Conservation (phyloP, 2,113 vertebrate genomes). For the Proteles cristata region DNA sequence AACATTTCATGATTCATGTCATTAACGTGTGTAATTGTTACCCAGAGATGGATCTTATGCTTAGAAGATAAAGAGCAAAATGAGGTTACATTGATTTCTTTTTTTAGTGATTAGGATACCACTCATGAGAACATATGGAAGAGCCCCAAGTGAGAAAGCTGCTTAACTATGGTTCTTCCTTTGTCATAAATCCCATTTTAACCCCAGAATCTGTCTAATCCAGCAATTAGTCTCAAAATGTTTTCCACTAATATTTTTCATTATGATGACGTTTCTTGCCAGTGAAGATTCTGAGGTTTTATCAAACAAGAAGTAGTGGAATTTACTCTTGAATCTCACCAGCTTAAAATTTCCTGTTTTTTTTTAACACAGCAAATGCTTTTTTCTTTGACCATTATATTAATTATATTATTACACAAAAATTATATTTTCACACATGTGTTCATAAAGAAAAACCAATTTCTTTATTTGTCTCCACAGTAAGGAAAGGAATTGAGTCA, state of each 20-base stretch:
- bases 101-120: neutral
- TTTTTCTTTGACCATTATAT: constrained; percentile 30
- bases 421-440: neutral
- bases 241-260: constrained; percentile 25
- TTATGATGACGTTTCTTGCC: neutral
- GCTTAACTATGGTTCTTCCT: neutral
- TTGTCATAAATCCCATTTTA: neutral
- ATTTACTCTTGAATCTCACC: neutral
- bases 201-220: neutral
- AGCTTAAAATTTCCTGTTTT: neutral
- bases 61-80: constrained; percentile 32
- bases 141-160: neutral
- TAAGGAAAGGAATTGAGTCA: neutral
- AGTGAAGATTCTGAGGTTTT: constrained; percentile 15
- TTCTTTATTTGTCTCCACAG: neutral
- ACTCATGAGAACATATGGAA: neutral
- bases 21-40: neutral
- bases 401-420: constrained; percentile 7
- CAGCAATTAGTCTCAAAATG: neutral
- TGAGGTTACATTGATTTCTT: constrained; percentile 30
- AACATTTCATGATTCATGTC: constrained; percentile 8
- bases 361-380: neutral
- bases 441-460: neutral
- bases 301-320: neutral
- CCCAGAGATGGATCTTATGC: neutral